These are phyloP conservation scores for Paratilapia polleni DNA, from an alignment of 2,113 vertebrate species.

Conservation along the genomic window DNA sequence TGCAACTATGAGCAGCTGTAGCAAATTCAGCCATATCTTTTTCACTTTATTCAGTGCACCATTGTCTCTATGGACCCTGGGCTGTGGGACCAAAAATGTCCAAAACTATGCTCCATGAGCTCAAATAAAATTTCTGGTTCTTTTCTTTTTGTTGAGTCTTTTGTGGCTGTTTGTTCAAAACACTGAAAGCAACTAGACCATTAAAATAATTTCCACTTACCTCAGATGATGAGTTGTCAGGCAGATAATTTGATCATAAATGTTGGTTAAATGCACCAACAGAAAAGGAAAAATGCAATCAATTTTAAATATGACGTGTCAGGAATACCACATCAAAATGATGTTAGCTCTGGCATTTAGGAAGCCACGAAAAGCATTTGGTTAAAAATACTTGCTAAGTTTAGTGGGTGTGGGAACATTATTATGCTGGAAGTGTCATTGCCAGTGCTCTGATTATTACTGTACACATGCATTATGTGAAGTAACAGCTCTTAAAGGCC, in stretches of 20 bases:
- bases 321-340: neutral
- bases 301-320: neutral
- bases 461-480: neutral
- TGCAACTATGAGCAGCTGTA: conserved; percentile 50
- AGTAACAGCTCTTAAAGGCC: neutral
- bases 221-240: neutral
- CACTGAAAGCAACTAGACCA: neutral
- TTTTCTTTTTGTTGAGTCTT: conserved; percentile 43
- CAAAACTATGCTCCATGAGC: conserved; percentile 48
- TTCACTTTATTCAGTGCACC: conserved; percentile 35
- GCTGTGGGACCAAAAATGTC: conserved; percentile 38
- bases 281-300: neutral
- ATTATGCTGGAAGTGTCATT: neutral
- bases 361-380: neutral
- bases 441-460: neutral
- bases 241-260: neutral
- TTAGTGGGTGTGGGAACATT: neutral
- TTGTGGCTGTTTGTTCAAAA: conserved; percentile 11
- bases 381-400: neutral
- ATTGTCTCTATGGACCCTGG: conserved; percentile 10
- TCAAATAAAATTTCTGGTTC: conserved; percentile 63
- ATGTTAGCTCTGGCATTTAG: neutral
- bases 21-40: conserved; percentile 40
- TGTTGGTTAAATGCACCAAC: neutral
- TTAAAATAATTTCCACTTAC: neutral